A percentile compares a stretch with the other conserved stretches of the same genome.
Evolutionary conservation across 92 coral and sea anemone species (phyloP).

Genomic region (Meandrina meandrites): DNA sequence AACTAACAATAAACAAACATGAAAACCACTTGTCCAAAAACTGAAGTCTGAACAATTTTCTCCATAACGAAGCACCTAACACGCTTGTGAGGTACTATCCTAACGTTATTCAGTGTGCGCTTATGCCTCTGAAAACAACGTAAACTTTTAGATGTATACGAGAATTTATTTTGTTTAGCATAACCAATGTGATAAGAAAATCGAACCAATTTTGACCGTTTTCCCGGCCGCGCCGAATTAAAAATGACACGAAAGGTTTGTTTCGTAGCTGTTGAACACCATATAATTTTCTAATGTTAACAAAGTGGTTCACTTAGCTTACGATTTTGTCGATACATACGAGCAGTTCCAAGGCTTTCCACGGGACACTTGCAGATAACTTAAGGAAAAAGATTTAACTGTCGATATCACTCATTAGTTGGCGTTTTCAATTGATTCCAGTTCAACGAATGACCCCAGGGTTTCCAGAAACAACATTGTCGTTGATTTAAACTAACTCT

Average conservation of each 20-base stretch:
- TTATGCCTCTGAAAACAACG: no score
- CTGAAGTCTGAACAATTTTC: not conserved
- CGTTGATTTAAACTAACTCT: not conserved
- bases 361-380: not conserved
- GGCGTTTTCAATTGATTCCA: not conserved
- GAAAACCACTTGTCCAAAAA: not conserved
- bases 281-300: not conserved
- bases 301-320: constrained; percentile 1
- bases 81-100: not conserved
- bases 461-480: not conserved
- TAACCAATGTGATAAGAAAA: not conserved
- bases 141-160: no score
- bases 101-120: not conserved
- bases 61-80: not conserved
- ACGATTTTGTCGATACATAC: not conserved
- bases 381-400: not conserved
- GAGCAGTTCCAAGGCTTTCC: not conserved
- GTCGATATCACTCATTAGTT: not conserved
- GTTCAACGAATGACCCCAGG: not conserved
- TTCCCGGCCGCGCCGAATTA: not conserved
- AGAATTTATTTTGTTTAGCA: no score
- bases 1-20: not conserved
- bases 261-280: not conserved
- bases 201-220: not conserved
- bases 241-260: not conserved